These are phyloP conservation scores for human (Homo sapiens) DNA, from an alignment of 2,113 vertebrate genomes.

Conservation along the genomic window DNA sequence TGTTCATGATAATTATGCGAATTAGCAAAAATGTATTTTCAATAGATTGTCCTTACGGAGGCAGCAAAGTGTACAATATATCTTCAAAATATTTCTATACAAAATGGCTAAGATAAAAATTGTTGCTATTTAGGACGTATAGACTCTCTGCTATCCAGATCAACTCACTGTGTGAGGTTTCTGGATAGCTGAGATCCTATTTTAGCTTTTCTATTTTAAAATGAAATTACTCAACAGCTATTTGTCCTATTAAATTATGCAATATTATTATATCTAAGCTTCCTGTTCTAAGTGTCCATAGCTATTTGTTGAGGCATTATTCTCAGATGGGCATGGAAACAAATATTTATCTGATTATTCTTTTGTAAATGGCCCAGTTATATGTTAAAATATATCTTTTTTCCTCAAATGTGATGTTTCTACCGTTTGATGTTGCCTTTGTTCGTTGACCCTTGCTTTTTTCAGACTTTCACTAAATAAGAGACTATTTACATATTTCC, in stretches of 20 bases:
- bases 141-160: slow-evolving; percentile 37
- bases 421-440: not conserved
- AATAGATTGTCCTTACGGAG: slow-evolving; percentile 40
- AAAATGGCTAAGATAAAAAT: slow-evolving; percentile 24
- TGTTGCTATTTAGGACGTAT: slow-evolving; percentile 17
- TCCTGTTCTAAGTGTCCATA: slow-evolving; percentile 44
- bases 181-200: slow-evolving; percentile 33
- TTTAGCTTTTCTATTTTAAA: slow-evolving; percentile 62
- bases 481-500: slow-evolving; percentile 45
- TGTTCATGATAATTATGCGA: slow-evolving; percentile 25
- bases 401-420: slow-evolving; percentile 34
- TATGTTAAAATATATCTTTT: slow-evolving; percentile 43
- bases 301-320: slow-evolving; percentile 50
- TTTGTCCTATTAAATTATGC: slow-evolving; percentile 62
- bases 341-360: slow-evolving; percentile 36
- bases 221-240: slow-evolving; percentile 45
- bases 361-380: slow-evolving; percentile 33
- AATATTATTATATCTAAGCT: slow-evolving; percentile 57
- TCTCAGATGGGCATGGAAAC: not conserved
- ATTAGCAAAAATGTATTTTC: not conserved
- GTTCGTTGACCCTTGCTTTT: slow-evolving; percentile 27
- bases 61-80: not conserved
- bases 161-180: slow-evolving; percentile 41
- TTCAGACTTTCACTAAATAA: slow-evolving; percentile 10
- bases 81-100: not conserved